Base-by-base conservation (phyloP, 2,888 invertebrate species). In the Euphydryas editha region DNA sequence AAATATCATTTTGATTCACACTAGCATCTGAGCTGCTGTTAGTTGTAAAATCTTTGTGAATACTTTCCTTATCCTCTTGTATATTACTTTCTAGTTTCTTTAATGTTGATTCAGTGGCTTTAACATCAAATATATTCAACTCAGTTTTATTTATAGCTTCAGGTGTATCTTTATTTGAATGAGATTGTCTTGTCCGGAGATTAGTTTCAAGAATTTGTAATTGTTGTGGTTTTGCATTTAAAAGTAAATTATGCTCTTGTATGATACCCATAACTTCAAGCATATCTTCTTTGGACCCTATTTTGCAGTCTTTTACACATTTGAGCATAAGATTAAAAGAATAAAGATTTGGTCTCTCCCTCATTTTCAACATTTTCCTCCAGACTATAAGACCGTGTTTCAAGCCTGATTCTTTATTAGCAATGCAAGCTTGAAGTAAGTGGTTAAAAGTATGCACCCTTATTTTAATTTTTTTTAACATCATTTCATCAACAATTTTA, bases 401-500 rank as follows among this genome's bases (percentile, higher is more conserved):
- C 77, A 98, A 96, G 0, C 99, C 99, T 74, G 94, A 94, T 60
- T 95, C 90, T 80, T 94, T 95, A 81, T 99, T 96, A 20, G 95
- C 92, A 62, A 97, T 95, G 79, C 98, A 97, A 5, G 97, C 97
- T 84, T 97, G 97, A 5, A 99, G 84, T 20, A 99, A 87, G 82
- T 96, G 96, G 80, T 95, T 96, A 68, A 96, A 95, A 2, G 97
- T 97, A 57, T 95, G 95, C 0, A 93, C 92, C 75, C 94, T 94
- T 21, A 96, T 86, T 66, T 89, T 83, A 17, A 96, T 86, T 60
- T 93, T 88, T 66, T 95, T 95, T 51, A 94, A 90, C 2, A 93
- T 79, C 96, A 98, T 97, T 92, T 98, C 97, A 90, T 99, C 98
- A 1, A 96, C 96, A 65, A 98, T 83, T 79, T 93, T 82, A 85